A percentile compares a stretch with the other conserved stretches of the same genome.
These are phyloP conservation scores for Hylia prasina DNA, from an alignment of 2,113 vertebrate species.

Conservation along the genomic window DNA sequence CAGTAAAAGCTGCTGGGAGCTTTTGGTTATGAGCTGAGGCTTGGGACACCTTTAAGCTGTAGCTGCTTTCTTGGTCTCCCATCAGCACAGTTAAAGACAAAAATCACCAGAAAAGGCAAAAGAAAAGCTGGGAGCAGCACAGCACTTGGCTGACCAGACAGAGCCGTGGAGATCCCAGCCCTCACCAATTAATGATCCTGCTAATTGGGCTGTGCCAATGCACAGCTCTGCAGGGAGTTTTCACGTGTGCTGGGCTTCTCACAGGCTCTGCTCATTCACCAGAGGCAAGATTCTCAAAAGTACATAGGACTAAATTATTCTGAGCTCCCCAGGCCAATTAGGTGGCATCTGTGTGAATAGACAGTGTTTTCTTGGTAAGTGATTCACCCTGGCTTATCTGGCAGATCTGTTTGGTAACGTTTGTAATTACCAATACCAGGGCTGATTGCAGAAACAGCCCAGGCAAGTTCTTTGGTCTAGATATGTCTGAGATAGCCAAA, in stretches of 20 bases:
- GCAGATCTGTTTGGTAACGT: background rate
- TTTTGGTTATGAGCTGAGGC: background rate
- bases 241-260: background rate
- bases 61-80: background rate
- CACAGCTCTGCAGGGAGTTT: background rate
- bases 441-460: background rate
- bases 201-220: background rate
- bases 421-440: background rate
- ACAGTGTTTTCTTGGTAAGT: background rate
- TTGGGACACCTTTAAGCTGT: background rate
- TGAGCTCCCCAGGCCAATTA: background rate
- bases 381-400: background rate
- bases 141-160: background rate
- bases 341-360: background rate
- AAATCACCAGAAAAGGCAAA: background rate
- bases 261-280: background rate
- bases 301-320: background rate
- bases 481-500: background rate
- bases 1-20: background rate
- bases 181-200: background rate
- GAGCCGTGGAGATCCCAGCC: background rate
- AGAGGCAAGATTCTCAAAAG: background rate
- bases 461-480: background rate
- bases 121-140: background rate
- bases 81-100: background rate